These are phyloP conservation scores for Donacobius atricapilla DNA, from an alignment of 2,113 vertebrate species.

Conservation along the genomic window DNA sequence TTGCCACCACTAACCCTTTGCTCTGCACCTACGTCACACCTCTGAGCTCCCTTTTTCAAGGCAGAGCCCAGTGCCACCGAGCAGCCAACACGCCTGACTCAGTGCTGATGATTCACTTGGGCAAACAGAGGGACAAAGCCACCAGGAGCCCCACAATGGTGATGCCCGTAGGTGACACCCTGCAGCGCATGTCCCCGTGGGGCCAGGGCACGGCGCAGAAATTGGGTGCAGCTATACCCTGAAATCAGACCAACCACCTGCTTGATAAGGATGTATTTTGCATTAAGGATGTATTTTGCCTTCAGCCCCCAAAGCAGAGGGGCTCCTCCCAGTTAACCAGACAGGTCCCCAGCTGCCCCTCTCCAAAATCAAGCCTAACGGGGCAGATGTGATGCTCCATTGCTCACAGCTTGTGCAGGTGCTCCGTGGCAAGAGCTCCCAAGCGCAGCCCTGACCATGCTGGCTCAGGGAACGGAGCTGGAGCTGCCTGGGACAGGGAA, in stretches of 20 bases:
- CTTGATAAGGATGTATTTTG: not conserved
- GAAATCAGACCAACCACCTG: accelerated
- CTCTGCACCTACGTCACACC: not conserved
- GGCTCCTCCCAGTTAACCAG: not conserved
- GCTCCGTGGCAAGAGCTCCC: not conserved
- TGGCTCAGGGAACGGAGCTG: accelerated
- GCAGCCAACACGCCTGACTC: not conserved
- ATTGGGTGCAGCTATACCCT: not conserved
- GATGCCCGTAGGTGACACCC: not conserved
- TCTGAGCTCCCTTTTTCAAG: not conserved
- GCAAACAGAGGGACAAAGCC: constrained; percentile 25
- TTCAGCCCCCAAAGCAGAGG: not conserved
- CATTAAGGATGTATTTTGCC: not conserved
- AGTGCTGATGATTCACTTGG: not conserved
- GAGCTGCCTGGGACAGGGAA: not conserved
- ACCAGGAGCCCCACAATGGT: accelerated
- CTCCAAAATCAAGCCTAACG: not conserved
- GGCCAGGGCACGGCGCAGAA: accelerated
- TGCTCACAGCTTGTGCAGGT: accelerated
- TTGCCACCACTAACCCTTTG: not conserved
- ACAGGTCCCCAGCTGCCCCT: not conserved
- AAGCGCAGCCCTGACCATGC: not conserved
- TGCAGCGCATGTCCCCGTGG: accelerated
- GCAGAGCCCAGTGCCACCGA: not conserved
- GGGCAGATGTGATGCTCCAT: not conserved